Evolutionary conservation across 1,140 invertebrate species (phyloP), one percentile per base, ranked within the genome.

Genomic region (Antheraea mylitta): DNA sequence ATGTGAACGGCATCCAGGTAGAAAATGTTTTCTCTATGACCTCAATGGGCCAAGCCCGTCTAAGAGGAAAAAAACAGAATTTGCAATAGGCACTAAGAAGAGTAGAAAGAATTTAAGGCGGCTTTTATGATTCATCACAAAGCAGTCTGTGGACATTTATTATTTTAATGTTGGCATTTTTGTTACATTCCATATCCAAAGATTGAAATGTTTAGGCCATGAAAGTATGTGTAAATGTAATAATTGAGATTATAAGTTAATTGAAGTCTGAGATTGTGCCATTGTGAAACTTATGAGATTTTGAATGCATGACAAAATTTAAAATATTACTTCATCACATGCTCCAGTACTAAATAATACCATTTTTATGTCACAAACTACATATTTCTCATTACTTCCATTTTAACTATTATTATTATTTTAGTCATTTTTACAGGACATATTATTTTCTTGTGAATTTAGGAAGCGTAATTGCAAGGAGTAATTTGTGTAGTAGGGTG

Each of bases 31-130:
- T 37, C 82, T 79, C 66, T 90, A 86, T 72, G 88, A 87, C 67
- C 75, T 93, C 36, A 80, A 91, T 72, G 86, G 87, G 62, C 85
- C 91, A 37, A 93, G 92, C 76, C 92, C 92, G 7, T 89, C 89
- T 7, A 93, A 93, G 80, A 81, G 89, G 67, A 88, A 87, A 75
- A 90, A 89, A 69, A 82, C 79, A 62, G 67, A 76, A 45, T 77
- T 67, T 77, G 76, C 79, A 60, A 77, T 91, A 62, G 87, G 88
- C 42, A 85, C 88, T 10, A 90, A 85, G 67, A 86, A 91, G 71
- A 92, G 91, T 69, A 88, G 81, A 73, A 89, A 76, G 70, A 93
- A 92, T 71, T 80, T 93, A 36, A 79, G 81, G 62, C 80, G 90
- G 67, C 79, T 92, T 68, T 75, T 86, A 68, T 87, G 76, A 81